phyloP scores from a whole-genome alignment of 2,888 invertebrate genomes.

The Cordilura impudica region DNA sequence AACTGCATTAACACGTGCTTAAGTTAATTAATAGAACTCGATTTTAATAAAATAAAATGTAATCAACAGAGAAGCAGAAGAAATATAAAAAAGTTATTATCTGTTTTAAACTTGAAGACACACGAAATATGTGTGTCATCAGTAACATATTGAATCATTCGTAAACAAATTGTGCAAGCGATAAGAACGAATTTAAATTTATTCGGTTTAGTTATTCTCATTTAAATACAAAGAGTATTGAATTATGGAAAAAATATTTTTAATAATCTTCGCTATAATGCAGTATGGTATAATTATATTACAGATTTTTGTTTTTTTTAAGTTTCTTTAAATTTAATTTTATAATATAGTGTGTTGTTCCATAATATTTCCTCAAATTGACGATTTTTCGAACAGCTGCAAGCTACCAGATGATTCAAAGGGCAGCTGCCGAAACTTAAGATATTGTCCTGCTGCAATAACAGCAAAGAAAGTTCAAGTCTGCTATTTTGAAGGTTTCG shows the following conservation, averaged over 20 bases:
- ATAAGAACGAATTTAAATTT: slow-evolving; percentile 31
- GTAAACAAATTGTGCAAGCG: slow-evolving; percentile 9
- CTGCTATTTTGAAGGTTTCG: slow-evolving; percentile 62
- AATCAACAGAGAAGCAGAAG: not conserved
- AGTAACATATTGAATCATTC: slow-evolving; percentile 19
- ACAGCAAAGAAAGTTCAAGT: slow-evolving; percentile 47
- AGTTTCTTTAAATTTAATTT: not conserved
- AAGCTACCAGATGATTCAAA: slow-evolving; percentile 37
- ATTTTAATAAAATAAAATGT: not conserved
- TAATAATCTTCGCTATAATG: not conserved
- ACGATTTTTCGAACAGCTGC: slow-evolving; percentile 55
- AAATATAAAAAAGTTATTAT: not conserved
- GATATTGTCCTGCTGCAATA: slow-evolving; percentile 60
- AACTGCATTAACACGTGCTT: not conserved
- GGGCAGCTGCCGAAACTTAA: slow-evolving; percentile 59
- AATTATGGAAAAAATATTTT: not conserved
- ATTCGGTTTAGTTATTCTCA: slow-evolving; percentile 16
- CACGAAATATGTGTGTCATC: slow-evolving; percentile 30
- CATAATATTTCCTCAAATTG: slow-evolving; percentile 55
- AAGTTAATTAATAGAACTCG: not conserved
- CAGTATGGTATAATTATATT: not conserved
- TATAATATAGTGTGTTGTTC: not conserved
- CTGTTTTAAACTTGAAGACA: not conserved
- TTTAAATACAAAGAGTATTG: not conserved
- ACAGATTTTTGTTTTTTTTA: not conserved